phyloP scores from a whole-genome alignment of 2,797 vertebrate genomes.

The Otolemur crassicaudatus region DNA sequence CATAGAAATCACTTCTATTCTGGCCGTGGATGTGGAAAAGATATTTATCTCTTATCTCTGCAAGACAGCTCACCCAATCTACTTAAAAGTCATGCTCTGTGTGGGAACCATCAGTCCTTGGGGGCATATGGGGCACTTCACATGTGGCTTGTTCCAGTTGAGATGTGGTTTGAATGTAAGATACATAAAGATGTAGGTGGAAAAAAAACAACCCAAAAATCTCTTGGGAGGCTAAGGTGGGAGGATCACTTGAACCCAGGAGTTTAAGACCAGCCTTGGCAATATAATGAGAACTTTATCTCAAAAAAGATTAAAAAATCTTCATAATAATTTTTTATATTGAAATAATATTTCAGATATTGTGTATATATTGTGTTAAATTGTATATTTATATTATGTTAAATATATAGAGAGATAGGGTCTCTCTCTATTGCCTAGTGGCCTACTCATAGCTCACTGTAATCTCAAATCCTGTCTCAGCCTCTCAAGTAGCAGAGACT shows the following conservation, averaged over 20 bases:
- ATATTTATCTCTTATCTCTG: not conserved
- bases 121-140: not conserved
- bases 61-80: not conserved
- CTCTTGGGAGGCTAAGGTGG: not conserved
- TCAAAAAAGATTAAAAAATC: not conserved
- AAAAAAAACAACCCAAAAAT: not conserved
- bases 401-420: too few relatives aligned
- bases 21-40: not conserved
- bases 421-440: too few relatives aligned
- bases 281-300: too few relatives aligned
- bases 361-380: not conserved
- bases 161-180: not conserved
- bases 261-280: too few relatives aligned
- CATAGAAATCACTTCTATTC: not conserved
- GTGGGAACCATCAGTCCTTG: accelerated
- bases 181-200: not conserved
- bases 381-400: not conserved
- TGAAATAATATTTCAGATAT: not conserved
- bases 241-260: too few relatives aligned
- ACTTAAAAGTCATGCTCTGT: not conserved
- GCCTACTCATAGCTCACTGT: too few relatives aligned
- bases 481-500: too few relatives aligned
- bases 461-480: too few relatives aligned
- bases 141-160: not conserved
- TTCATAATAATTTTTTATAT: constrained; percentile 1